Conservation (phyloP, 1,140 invertebrate genomes). For the Caenorhabditis remanei region DNA sequence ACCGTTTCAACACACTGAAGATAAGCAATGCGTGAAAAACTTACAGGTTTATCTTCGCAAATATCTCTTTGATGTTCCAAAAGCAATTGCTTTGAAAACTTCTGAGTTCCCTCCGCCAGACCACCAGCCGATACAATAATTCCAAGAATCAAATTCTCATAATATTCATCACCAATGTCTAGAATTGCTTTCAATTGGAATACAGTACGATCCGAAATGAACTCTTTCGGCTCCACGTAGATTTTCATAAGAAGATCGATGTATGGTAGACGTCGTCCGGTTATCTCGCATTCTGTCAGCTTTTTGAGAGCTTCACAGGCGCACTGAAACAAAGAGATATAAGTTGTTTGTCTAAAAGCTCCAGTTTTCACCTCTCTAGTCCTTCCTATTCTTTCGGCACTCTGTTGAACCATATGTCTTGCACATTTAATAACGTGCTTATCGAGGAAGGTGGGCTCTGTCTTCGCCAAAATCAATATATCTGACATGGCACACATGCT, state of each 20-base stretch:
- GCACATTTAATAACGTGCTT: slow-evolving; percentile 16
- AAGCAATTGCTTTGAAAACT: slow-evolving; percentile 6
- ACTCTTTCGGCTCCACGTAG: background rate
- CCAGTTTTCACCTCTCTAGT: slow-evolving; percentile 3
- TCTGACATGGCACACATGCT: slow-evolving; percentile 36
- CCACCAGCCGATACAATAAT: slow-evolving; percentile 35
- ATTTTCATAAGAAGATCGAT: background rate
- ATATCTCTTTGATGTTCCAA: slow-evolving; percentile 31
- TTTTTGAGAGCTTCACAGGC: slow-evolving; percentile 3
- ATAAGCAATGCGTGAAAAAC: background rate
- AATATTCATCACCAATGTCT: background rate
- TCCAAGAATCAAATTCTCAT: background rate
- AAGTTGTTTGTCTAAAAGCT: background rate
- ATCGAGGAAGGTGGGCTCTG: background rate
- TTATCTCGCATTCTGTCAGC: slow-evolving; percentile 9
- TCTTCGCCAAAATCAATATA: slow-evolving; percentile 8
- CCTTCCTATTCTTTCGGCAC: background rate
- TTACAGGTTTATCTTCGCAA: slow-evolving; percentile 25
- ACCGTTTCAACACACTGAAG: too few relatives aligned
- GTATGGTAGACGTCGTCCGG: background rate
- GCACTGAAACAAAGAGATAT: background rate
- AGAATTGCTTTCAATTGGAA: background rate
- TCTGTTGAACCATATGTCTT: slow-evolving; percentile 24
- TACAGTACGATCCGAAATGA: background rate
- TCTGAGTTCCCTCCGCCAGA: slow-evolving; percentile 42